Evolutionary conservation across 2,113 vertebrate species (phyloP).

Genomic region (Furnarius figulus): DNA sequence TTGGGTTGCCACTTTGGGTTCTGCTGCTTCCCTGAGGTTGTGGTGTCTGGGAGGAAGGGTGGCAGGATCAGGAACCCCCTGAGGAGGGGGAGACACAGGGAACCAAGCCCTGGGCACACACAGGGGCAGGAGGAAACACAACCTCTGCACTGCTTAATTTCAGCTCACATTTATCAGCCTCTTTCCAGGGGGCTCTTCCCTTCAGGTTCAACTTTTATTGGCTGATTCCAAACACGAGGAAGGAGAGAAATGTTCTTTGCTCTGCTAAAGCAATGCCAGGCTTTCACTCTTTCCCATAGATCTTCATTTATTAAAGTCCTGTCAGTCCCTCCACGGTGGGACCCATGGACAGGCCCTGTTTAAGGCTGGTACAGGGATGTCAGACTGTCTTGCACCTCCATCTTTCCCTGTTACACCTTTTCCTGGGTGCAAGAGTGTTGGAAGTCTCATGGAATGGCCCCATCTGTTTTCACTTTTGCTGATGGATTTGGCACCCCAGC

Average conservation of each 20-base stretch:
- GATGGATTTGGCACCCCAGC: background rate
- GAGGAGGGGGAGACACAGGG: fast-evolving
- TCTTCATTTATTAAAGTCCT: background rate
- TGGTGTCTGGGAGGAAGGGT: background rate
- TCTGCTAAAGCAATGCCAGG: background rate
- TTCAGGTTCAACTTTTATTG: background rate
- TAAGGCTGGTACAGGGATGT: too few species aligned
- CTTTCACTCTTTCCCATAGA: background rate
- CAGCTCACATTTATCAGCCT: background rate
- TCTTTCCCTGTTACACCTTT: background rate
- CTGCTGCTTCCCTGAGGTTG: background rate
- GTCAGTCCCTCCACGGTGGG: background rate
- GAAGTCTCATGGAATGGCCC: background rate
- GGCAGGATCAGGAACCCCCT: background rate
- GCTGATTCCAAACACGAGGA: background rate
- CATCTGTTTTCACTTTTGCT: background rate
- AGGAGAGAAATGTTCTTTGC: background rate
- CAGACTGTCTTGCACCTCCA: background rate
- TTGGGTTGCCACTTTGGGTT: background rate
- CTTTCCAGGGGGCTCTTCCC: background rate
- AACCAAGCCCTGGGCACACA: fast-evolving
- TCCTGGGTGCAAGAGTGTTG: background rate
- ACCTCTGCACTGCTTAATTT: background rate
- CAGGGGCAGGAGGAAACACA: background rate
- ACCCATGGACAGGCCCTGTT: background rate